Conservation (phyloP, 2,113 vertebrate species). For the Pollimyrus isidori region DNA sequence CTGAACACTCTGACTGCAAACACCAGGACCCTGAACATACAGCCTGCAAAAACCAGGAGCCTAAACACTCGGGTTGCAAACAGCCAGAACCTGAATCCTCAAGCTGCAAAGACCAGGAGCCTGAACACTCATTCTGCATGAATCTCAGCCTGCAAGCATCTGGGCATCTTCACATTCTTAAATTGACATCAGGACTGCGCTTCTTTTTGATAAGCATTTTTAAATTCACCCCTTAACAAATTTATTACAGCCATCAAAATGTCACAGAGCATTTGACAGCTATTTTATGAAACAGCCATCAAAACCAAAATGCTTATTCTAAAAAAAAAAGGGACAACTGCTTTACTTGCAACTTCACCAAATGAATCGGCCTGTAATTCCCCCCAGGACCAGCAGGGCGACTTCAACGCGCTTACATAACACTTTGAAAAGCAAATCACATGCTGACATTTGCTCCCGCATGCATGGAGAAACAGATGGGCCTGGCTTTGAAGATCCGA, state of each 20-base stretch:
- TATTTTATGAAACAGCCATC: slow-evolving; percentile 1
- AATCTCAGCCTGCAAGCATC: background rate
- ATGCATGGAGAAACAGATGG: slow-evolving; percentile 1
- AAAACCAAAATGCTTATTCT: background rate
- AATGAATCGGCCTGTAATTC: background rate
- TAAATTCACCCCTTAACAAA: background rate
- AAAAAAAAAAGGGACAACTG: background rate
- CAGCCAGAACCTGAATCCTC: background rate
- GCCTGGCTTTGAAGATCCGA: background rate
- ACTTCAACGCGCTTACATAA: background rate
- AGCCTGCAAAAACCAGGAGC: background rate
- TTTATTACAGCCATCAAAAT: background rate
- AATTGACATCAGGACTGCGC: background rate
- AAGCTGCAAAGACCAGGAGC: background rate
- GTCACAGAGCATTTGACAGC: background rate
- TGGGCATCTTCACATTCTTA: background rate
- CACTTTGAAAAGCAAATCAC: background rate
- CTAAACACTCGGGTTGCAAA: background rate
- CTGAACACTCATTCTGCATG: background rate
- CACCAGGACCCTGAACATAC: background rate
- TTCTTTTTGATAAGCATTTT: background rate
- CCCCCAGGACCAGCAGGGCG: background rate
- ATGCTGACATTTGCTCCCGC: slow-evolving; percentile 3
- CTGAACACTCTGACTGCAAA: background rate
- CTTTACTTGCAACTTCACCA: background rate